Percentiles rank a stretch among this genome's conserved stretches.
These are phyloP conservation scores for Nothoprocta pentlandii DNA, from an alignment of 2,113 vertebrate species.

Conservation along the genomic window DNA sequence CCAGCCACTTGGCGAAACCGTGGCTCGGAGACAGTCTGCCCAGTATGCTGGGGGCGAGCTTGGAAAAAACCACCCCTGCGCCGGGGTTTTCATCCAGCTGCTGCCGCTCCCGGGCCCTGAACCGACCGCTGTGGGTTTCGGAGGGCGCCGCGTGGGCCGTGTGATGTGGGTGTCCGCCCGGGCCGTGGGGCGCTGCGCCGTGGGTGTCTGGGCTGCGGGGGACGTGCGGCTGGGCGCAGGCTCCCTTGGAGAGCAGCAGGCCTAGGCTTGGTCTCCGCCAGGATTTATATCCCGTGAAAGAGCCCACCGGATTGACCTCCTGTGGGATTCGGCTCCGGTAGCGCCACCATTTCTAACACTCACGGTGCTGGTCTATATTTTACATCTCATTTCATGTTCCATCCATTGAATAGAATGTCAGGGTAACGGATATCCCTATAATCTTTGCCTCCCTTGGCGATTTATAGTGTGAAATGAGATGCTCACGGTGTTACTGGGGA, in stretches of 20 bases:
- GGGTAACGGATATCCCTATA: not conserved
- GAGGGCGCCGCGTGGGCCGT: not conserved
- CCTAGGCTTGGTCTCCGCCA: not conserved
- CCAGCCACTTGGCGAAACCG: not conserved
- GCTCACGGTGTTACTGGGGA: not conserved
- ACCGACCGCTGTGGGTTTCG: not conserved
- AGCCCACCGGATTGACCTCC: not conserved
- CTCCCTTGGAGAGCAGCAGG: no score
- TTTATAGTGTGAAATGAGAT: not conserved
- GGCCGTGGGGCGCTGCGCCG: not conserved
- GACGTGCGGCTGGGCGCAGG: not conserved
- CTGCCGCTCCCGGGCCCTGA: not conserved
- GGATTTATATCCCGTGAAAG: not conserved
- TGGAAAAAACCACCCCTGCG: not conserved
- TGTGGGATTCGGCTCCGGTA: not conserved
- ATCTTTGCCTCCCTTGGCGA: not conserved
- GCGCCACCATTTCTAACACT: not conserved
- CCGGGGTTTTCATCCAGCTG: accelerated
- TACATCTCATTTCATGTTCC: not conserved
- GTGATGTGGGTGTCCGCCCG: not conserved
- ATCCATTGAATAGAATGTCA: not conserved
- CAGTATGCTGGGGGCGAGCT: not conserved
- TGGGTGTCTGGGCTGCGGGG: not conserved
- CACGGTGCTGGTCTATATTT: accelerated
- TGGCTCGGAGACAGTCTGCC: not conserved